These are phyloP conservation scores for Pantala flavescens DNA, from an alignment of 1,140 invertebrate genomes.

Conservation along the genomic window DNA sequence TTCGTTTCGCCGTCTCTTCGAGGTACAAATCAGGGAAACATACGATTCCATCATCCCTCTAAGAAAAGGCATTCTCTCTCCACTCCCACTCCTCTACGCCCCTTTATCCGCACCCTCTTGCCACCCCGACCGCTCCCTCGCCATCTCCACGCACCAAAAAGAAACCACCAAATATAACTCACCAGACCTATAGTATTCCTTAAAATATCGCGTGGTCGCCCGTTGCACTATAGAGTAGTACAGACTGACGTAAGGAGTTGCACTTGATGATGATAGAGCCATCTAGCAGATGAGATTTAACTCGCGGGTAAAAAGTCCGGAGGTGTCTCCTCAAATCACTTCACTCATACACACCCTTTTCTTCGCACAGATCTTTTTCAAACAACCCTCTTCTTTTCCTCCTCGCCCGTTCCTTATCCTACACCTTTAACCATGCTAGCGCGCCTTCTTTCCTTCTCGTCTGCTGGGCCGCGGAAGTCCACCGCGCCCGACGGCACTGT, in stretches of 20 bases:
- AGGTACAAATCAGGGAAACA: too few relatives aligned
- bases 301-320: neutral
- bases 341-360: constrained; percentile 20
- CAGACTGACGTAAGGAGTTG: constrained; percentile 40
- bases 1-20: too few relatives aligned
- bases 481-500: neutral
- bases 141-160: neutral
- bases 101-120: neutral
- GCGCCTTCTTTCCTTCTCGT: neutral
- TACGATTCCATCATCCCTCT: too few relatives aligned
- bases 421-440: constrained; percentile 21
- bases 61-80: too few relatives aligned
- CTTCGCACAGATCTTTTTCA: constrained; percentile 16
- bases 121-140: neutral
- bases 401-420: constrained; percentile 16
- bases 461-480: neutral
- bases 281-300: constrained; percentile 34
- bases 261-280: constrained; percentile 41
- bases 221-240: constrained; percentile 42
- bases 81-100: neutral
- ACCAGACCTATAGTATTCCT: constrained; percentile 43
- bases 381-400: constrained; percentile 19
- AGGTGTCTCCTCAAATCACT: constrained; percentile 13
- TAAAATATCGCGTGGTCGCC: constrained; percentile 40
- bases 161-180: constrained; percentile 29